Conservation (phyloP, 2,797 vertebrate species). For the Glossophaga mutica region DNA sequence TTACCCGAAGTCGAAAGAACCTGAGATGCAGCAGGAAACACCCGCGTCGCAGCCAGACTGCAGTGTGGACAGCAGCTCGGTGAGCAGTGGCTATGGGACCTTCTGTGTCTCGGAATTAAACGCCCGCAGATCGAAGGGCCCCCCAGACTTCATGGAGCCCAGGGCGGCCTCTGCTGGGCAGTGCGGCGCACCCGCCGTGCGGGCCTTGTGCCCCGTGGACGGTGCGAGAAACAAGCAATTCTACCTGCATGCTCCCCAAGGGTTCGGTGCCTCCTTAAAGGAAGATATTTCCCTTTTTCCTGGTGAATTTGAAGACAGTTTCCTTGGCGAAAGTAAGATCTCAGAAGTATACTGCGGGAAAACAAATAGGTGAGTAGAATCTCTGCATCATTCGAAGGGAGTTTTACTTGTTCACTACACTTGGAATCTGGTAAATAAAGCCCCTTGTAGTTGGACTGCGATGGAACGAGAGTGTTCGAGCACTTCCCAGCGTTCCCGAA, state of each 20-base stretch:
- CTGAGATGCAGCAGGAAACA: conserved; percentile 59
- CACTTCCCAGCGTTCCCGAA: not conserved
- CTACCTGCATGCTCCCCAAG: not conserved
- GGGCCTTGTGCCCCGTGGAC: fast-evolving
- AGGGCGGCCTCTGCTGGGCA: conserved; percentile 27
- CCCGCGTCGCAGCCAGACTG: conserved; percentile 74
- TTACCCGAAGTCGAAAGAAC: conserved; percentile 63
- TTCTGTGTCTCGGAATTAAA: conserved; percentile 84
- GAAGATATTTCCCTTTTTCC: conserved; percentile 33
- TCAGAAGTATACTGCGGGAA: conserved; percentile 72
- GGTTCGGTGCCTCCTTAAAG: not conserved
- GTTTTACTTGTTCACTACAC: not conserved
- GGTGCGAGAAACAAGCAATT: not conserved
- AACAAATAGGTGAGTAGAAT: conserved; percentile 70
- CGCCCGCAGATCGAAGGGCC: conserved; percentile 38
- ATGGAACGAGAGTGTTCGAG: not conserved
- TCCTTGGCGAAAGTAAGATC: conserved; percentile 61
- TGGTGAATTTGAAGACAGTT: conserved; percentile 49
- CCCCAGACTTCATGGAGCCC: conserved; percentile 48
- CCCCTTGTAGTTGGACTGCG: not conserved
- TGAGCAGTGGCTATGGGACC: conserved; percentile 92
- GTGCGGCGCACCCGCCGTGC: conserved; percentile 28
- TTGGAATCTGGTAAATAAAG: conserved; percentile 26
- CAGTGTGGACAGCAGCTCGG: conserved; percentile 78
- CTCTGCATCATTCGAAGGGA: not conserved